A percentile compares a stretch with the other conserved stretches of the same genome.
Conservation (phyloP, 2,797 vertebrate species). For the Pteronotus mesoamericanus region DNA sequence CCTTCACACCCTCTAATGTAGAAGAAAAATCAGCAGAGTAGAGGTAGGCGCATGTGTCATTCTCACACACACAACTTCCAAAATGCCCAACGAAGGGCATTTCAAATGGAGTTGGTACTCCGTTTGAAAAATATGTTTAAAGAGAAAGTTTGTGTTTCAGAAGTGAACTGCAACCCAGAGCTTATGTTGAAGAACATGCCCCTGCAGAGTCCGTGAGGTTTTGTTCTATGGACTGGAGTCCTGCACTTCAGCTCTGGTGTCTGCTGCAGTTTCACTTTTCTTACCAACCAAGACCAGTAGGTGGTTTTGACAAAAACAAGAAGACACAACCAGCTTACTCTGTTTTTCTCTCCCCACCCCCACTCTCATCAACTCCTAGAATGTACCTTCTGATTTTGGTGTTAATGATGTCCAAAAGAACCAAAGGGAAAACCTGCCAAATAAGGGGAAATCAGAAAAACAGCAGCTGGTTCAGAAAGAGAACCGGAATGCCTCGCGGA, state of each 20-base stretch:
- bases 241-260: background rate
- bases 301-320: background rate
- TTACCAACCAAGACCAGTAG: background rate
- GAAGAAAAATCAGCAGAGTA: background rate
- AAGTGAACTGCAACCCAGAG: background rate
- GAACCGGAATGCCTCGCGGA: background rate
- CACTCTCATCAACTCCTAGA: background rate
- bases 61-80: background rate
- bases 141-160: background rate
- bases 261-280: background rate
- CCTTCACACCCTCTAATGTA: background rate
- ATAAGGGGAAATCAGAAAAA: background rate
- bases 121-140: background rate
- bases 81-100: background rate
- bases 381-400: background rate
- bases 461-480: background rate
- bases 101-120: background rate
- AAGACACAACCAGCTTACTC: background rate
- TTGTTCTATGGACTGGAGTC: background rate
- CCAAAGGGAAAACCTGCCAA: background rate
- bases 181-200: background rate
- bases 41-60: background rate
- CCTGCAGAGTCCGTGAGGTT: background rate
- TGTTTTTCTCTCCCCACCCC: background rate
- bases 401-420: background rate